Base-by-base conservation (phyloP, 2,113 vertebrate species). In the Hypanus sabinus region DNA sequence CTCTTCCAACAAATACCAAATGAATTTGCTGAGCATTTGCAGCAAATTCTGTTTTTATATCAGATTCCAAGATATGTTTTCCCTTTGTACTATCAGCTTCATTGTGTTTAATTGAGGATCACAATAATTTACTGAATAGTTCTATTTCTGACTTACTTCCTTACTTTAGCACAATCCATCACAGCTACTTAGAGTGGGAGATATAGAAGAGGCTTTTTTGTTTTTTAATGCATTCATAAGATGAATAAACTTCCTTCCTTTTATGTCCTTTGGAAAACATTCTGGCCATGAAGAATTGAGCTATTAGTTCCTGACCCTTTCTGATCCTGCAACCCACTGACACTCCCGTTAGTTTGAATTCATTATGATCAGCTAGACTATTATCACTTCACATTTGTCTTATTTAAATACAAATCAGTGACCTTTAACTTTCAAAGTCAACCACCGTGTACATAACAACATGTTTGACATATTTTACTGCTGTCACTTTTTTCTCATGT, bases 311-410 rank as follows among this genome's bases (percentile, higher is more conserved):
- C 68, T 93, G 91, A 93, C 91, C 91, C 91, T 93, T 55, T 73
- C 91, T 93, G 70, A 73, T 68, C 90, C 73, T 38, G 3, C 90
- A 93, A 24, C 68, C 91, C 70, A 93, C 38, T 46, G 91, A 27
- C 91, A 93, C 36, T 73, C 38, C 91, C 68, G 30, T 93, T 93
- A 93, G 36, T 93, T 70, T 46, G 68, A 16, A 30, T 73, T 73
- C 91, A 73, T 73, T 93, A 55, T 73, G 91, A 75, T 70, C 70
- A 75, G 36, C 91, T 27, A 75, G 36, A 38, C 70, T 70, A 93
- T 93, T 93, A 93, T 73, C 91, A 93, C 91, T 20, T 93, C 70
- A 93, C 70, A 73, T 93, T 73, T 93, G 70, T 75, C 91, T 93
- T 30, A 93, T 93, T 93, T 93, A 73, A 93, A 93, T 75, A 93